Base-by-base conservation (phyloP, 2,888 invertebrate genomes). In the Dermolepida albohirtum region DNA sequence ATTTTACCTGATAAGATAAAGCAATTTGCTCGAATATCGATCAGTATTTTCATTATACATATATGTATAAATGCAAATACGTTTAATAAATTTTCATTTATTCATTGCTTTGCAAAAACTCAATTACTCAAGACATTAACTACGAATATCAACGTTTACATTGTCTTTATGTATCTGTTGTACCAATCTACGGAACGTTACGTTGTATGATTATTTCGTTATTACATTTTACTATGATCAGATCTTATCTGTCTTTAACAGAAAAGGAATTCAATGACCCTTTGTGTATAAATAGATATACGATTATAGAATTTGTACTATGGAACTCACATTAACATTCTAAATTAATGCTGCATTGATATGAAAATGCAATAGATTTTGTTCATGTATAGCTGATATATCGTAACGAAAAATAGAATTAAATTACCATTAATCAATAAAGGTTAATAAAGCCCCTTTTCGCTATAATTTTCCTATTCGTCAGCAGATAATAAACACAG, bases 251-350 rank as follows among this genome's bases (percentile, higher is more conserved):
- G 29, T 12, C 17, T 41, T 59, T 29, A 27, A 44, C 59, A 44
- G 59, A 27, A 47, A 12, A 44, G 27, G 29, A 59, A 41, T 59
- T 59, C 59, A 59, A 59, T 59, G 59, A 59, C 59, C 59, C 43
- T 44, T 44, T 27, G 10, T n/a, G 44, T 44, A 40, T 27, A 59
- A 44, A 44, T 44, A 59, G 59, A 59, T 44, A 59, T 59, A 43
- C 44, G 59, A 59, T 59, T 44, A 59, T 59, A 40, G 44, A 59
- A 59, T 59, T 44, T 29, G 27, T 59, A 27, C 44, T 16, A 59
- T 29, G 59, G 44, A 44, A 27, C 44, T 44, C 59, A 59, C 59
- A 44, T 59, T 44, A 17, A 10, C 27, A 40, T 44, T 59, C 44
- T 29, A 44, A 59, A 59, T 59, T 17, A 44, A 59, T 59, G 29